A percentile compares a stretch with the other conserved stretches of the same genome.
These are phyloP conservation scores for Atta colombica DNA, from an alignment of 1,140 invertebrate species.

Conservation along the genomic window DNA sequence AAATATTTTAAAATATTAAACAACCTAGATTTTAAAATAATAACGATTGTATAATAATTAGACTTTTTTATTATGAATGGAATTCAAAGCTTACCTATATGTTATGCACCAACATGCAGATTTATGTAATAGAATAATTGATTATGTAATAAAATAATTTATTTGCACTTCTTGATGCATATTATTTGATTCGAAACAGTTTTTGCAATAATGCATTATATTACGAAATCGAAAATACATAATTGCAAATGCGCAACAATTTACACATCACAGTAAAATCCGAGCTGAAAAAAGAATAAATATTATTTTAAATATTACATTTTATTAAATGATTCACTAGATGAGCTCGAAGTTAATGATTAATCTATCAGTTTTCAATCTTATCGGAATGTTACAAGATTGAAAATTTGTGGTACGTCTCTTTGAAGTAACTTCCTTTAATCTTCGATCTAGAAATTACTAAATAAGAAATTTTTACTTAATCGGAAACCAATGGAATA, in stretches of 20 bases:
- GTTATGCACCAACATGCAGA: neutral
- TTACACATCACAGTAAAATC: neutral
- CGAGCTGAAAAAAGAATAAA: neutral
- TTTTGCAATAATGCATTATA: neutral
- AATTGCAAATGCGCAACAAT: neutral
- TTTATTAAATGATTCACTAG: neutral
- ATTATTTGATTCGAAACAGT: neutral
- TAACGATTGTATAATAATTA: neutral
- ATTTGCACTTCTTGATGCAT: neutral
- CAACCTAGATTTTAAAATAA: neutral
- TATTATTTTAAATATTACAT: conserved; percentile 14
- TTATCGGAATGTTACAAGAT: neutral
- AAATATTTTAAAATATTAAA: conserved; percentile 2
- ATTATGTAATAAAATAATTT: neutral
- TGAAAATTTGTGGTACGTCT: neutral
- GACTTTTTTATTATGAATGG: neutral
- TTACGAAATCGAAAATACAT: neutral
- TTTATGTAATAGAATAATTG: neutral
- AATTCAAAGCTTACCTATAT: neutral
- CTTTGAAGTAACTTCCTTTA: neutral
- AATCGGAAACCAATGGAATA: conserved; percentile 9
- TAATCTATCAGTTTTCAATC: conserved; percentile 6
- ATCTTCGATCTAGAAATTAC: neutral
- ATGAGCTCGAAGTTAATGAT: neutral
- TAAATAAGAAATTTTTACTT: conserved; percentile 7